Conservation (phyloP, 2,888 invertebrate genomes). For the Cephus rjabovi region DNA sequence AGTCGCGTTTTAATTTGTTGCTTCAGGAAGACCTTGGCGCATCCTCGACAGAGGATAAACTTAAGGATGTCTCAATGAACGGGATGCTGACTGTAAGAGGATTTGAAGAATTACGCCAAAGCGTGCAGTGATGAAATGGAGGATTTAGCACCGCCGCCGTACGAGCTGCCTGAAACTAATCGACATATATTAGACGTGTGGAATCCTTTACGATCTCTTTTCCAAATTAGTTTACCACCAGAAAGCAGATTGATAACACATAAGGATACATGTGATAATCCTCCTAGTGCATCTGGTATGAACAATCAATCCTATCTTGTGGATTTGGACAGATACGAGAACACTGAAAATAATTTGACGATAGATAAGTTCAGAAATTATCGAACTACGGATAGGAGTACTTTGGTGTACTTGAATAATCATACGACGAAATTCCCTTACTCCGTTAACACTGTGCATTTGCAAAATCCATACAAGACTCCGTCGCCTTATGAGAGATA, state of each 20-base stretch:
- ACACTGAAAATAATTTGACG: background rate
- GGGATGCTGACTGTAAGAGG: too few relatives aligned
- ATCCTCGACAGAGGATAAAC: too few relatives aligned
- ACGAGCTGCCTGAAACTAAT: slow-evolving; percentile 10
- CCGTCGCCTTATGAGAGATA: slow-evolving; percentile 43
- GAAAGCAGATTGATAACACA: background rate
- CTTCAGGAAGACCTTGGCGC: too few relatives aligned
- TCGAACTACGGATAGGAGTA: slow-evolving; percentile 24
- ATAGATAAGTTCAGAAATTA: background rate
- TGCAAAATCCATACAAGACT: slow-evolving; percentile 47
- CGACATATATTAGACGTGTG: slow-evolving; percentile 11
- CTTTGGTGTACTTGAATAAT: slow-evolving; percentile 30
- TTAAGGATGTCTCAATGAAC: too few relatives aligned
- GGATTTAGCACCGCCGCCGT: slow-evolving; percentile 15
- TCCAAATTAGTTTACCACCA: background rate
- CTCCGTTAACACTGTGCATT: slow-evolving; percentile 44
- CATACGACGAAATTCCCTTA: slow-evolving; percentile 31
- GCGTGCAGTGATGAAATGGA: slow-evolving; percentile 9
- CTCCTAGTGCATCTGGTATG: background rate
- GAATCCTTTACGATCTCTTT: slow-evolving; percentile 5
- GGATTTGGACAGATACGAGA: slow-evolving; percentile 2
- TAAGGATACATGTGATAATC: background rate
- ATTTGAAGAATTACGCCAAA: too few relatives aligned
- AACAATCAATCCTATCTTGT: background rate
- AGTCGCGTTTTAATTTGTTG: too few relatives aligned